Conservation (phyloP, 2,888 invertebrate species). For the Adineta ricciae region DNA sequence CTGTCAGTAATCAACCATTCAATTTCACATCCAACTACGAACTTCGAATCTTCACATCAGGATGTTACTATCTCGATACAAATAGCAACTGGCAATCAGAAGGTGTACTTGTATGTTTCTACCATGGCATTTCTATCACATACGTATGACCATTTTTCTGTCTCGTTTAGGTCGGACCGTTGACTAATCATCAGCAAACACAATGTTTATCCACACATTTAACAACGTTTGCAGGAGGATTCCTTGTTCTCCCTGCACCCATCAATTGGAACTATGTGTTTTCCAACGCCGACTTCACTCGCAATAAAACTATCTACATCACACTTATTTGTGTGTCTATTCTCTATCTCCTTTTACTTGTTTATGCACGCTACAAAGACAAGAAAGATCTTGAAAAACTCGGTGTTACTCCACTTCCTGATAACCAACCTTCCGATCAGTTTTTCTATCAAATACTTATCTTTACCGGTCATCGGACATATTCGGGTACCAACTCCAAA, state of each 20-base stretch:
- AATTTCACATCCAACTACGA: conserved; percentile 23
- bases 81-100: not conserved
- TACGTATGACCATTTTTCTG: too few species aligned
- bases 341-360: conserved; percentile 46
- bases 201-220: conserved; percentile 47
- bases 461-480: conserved; percentile 47
- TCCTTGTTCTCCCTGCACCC: conserved; percentile 51
- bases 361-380: conserved; percentile 51
- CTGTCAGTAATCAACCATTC: not conserved
- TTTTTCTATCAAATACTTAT: conserved; percentile 52
- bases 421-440: conserved; percentile 50
- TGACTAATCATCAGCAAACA: conserved; percentile 37
- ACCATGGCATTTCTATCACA: not conserved
- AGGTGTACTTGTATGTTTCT: not conserved
- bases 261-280: conserved; percentile 53
- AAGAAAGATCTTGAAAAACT: conserved; percentile 47
- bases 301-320: conserved; percentile 42
- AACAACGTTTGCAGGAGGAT: conserved; percentile 51
- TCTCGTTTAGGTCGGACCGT: conserved; percentile 36
- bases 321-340: conserved; percentile 48
- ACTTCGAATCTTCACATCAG: not conserved
- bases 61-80: conserved; percentile 29
- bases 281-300: conserved; percentile 49
- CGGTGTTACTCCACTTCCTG: conserved; percentile 44
- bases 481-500: conserved; percentile 49